These are phyloP conservation scores for Tetraodon nigroviridis DNA, from an alignment of 2,113 vertebrate species.

Conservation along the genomic window DNA sequence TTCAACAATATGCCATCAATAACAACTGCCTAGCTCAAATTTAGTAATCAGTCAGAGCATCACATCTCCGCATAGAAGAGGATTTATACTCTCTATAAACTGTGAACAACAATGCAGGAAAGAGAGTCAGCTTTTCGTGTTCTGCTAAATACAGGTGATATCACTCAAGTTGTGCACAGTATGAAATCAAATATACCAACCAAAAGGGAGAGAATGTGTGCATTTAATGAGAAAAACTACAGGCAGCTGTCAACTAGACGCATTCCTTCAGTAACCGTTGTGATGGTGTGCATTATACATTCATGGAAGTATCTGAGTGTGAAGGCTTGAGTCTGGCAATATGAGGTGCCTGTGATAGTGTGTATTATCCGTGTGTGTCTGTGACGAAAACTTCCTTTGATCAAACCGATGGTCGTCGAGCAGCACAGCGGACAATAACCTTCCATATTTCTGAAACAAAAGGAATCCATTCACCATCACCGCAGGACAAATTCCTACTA, in stretches of 20 bases:
- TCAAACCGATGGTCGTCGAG: conserved; percentile 52
- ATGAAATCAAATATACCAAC: conserved; percentile 16
- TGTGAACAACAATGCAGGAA: conserved; percentile 12
- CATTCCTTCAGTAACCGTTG: conserved; percentile 29
- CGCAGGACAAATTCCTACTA: conserved; percentile 64
- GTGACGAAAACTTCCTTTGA: conserved; percentile 26
- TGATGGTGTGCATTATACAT: conserved; percentile 45
- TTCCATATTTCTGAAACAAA: conserved; percentile 41
- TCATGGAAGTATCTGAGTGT: conserved; percentile 22
- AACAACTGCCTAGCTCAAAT: conserved; percentile 20
- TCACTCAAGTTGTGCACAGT: not conserved
- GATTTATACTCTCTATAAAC: not conserved
- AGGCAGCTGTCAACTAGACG: conserved; percentile 27
- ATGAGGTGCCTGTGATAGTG: conserved; percentile 1
- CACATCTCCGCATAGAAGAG: not conserved
- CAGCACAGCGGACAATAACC: conserved; percentile 47
- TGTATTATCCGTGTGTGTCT: conserved; percentile 31
- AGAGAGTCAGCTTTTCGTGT: conserved; percentile 6
- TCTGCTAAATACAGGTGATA: conserved; percentile 8
- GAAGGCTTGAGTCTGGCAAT: conserved; percentile 18
- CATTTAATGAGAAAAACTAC: conserved; percentile 19
- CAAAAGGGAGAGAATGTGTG: conserved; percentile 7
- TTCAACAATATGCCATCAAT: conserved; percentile 4
- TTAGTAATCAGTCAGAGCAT: conserved; percentile 14
- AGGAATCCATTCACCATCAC: conserved; percentile 55